A percentile compares a stretch with the other conserved stretches of the same genome.
Conservation (phyloP, 1,140 invertebrate species). For the Caerostris extrusa region DNA sequence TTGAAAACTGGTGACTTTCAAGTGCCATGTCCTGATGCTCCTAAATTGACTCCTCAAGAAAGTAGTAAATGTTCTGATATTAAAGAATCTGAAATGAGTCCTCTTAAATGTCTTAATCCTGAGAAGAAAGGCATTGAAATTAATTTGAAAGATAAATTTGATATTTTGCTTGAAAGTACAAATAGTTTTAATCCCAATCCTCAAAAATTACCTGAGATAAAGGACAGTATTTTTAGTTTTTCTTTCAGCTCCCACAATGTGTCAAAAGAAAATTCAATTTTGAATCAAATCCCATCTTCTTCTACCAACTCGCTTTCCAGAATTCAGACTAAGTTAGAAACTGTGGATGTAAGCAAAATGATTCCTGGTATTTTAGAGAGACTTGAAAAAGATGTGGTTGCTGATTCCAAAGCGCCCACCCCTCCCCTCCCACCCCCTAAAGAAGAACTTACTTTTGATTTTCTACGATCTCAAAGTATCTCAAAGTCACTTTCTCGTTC, state of each 20-base stretch:
- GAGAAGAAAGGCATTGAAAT: neutral
- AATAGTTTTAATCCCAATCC: neutral
- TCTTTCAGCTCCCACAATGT: conserved; percentile 30
- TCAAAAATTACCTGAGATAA: neutral
- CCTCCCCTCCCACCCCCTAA: conserved; percentile 60
- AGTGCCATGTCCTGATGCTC: neutral
- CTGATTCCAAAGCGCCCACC: conserved; percentile 24
- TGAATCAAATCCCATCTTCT: neutral
- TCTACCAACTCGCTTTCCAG: neutral
- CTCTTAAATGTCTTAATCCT: neutral
- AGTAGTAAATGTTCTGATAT: neutral
- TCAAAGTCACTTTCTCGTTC: conserved; percentile 52
- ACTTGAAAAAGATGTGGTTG: conserved; percentile 72
- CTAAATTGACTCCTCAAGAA: neutral
- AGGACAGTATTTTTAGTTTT: conserved; percentile 49
- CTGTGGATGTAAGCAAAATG: conserved; percentile 68
- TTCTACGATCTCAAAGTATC: conserved; percentile 42
- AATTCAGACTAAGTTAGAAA: conserved; percentile 37
- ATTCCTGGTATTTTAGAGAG: conserved; percentile 68
- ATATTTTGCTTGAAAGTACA: conserved; percentile 28
- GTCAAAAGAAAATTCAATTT: conserved; percentile 14
- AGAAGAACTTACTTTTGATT: conserved; percentile 71
- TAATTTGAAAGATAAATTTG: conserved; percentile 63
- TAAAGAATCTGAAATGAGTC: neutral
- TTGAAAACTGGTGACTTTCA: neutral